A percentile compares a stretch with the other conserved stretches of the same genome.
These are phyloP conservation scores for Psilopsiagon aurifrons DNA, from an alignment of 2,113 vertebrate species.

Conservation along the genomic window DNA sequence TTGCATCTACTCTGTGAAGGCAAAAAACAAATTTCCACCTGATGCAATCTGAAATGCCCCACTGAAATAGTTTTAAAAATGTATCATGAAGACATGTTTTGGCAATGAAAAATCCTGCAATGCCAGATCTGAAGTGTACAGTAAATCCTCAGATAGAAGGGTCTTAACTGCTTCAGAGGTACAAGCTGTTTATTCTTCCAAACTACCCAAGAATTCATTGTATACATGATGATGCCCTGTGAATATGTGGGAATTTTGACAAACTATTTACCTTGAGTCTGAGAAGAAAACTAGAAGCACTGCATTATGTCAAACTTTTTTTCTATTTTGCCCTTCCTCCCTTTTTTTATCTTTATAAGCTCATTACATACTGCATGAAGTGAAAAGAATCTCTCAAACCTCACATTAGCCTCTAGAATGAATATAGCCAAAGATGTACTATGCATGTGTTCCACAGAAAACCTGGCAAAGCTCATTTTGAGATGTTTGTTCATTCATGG, in stretches of 20 bases:
- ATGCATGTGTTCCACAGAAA: neutral
- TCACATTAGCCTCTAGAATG: neutral
- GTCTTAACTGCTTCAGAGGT: neutral
- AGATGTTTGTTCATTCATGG: neutral
- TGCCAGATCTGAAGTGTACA: neutral
- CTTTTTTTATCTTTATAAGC: neutral
- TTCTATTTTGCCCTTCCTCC: accelerated
- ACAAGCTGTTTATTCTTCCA: neutral
- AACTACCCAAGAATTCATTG: neutral
- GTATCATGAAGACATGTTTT: accelerated
- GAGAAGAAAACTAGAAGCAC: neutral
- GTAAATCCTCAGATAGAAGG: neutral
- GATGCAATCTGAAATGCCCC: neutral
- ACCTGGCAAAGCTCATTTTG: neutral
- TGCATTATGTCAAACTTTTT: neutral
- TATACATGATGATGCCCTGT: neutral
- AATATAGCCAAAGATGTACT: neutral
- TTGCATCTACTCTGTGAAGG: neutral
- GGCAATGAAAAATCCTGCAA: neutral
- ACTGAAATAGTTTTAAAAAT: neutral
- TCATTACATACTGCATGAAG: neutral
- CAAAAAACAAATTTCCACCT: neutral
- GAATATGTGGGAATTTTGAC: neutral
- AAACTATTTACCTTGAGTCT: neutral
- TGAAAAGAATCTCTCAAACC: neutral